Evolutionary conservation across 2,797 vertebrate genomes (phyloP), one percentile per base, ranked within the genome.

Genomic region (Tinamus major): DNA sequence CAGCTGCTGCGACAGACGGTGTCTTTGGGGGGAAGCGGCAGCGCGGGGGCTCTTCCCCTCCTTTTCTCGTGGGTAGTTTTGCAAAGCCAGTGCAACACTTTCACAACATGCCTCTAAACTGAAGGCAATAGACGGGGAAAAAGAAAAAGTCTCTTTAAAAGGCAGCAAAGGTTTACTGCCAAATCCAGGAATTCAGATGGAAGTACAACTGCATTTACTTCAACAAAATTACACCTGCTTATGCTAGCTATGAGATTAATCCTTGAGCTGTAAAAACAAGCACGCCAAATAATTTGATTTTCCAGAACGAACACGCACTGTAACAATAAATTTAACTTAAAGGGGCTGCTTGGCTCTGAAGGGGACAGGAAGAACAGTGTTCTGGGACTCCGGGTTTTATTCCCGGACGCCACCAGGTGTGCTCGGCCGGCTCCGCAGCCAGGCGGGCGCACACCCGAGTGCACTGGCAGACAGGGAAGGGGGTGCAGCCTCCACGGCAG

Each of bases 201-300:
- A 85, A 74, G 18, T 24, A 69, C 64, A 86, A 49, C 33, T 62
- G 11, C 65, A 58, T 90, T 89, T 78, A 59, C 58, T 68, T 69
- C 58, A 69, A 33, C 20, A 14, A 94, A 89, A 92, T 87, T 39
- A 82, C 24, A 93, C 42, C 58, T 65, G 71, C 65, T 93, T 78
- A 85, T 44, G n/a, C 48, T 42, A 33, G 33, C 89, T 90, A n/a
- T 51, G 44, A 82, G 87, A 94, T 75, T 86, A 85, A 91, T 69
- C 64, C 64, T 46, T 63, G 44, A 90, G 58, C 37, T 82, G 53
- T 56, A 83, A 85, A 95, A 95, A 82, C 41, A 92, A 77, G 69
- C 39, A 69, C 9, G 46, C 17, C 72, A 71, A 90, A 89, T 88
- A 87, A 95, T 87, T 75, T 85, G 75, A 88, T 91, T 88, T 89